Base-by-base conservation (phyloP, 1,140 invertebrate species). In the Drosophila bipectinata region DNA sequence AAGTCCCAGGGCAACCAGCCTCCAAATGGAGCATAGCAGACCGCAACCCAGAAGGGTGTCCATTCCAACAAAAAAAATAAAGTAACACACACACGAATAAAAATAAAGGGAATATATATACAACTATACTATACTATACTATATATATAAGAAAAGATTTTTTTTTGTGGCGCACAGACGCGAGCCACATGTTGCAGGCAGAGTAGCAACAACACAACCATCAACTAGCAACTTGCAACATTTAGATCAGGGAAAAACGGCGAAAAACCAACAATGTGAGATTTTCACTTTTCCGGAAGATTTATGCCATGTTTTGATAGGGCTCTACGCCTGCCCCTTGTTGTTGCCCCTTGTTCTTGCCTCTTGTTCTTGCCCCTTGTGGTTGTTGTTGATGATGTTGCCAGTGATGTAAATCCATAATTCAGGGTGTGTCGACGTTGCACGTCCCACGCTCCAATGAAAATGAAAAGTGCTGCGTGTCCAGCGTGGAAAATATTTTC, bases 251-350 rank as follows among this genome's bases (percentile, higher is more conserved):
- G n/a, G 48, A 51, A 30, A 14, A 24, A 15, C 44, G 28, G 44
- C 30, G 37, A 30, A 53, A 44, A 26, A 44, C 44, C 18, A 52
- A 26, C 24, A 37, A 34, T 26, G 5, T n/a, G 7, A 24, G 39
- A 58, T 15, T 2, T 10, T 12, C 10, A 3, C 52, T 0, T 9
- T 5, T 9, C 15, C 28, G 52, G 21, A 72, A 77, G 59, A 88
- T 88, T 79, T 77, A 82, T 88, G 83, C 62, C 45, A 49, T 88
- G 71, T 74, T 87, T 87, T 79, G 53, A 88, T 71, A 56, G 47
- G 60, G 62, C 32, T 28, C 51, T 12, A 12, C 30, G 37, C 32
- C 39, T 41, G 37, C 32, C 39, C 14, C 39, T 45, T 55, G 34
- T 58, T 41, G 26, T 41, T 21, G 30, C 14, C 54, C 44, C 41